A percentile compares a stretch with the other conserved stretches of the same genome.
These are phyloP conservation scores for Acrobasis consociella DNA, from an alignment of 2,888 invertebrate species.

Conservation along the genomic window DNA sequence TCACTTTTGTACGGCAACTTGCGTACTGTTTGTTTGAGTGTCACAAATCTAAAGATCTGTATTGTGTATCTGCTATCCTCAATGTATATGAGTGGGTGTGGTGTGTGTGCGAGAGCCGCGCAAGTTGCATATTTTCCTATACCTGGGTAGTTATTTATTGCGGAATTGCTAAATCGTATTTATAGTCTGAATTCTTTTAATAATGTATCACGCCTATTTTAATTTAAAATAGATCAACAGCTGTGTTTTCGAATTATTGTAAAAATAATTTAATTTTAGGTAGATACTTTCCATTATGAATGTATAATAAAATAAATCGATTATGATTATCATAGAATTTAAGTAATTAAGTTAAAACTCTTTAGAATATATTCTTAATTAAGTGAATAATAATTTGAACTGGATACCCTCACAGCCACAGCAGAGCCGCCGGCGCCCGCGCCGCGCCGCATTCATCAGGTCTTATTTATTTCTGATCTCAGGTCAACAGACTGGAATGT, in stretches of 20 bases:
- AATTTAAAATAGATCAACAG: conserved; percentile 44
- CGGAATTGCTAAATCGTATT: conserved; percentile 34
- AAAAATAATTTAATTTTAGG: conserved; percentile 54
- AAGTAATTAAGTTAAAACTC: conserved; percentile 61
- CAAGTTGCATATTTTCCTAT: conserved; percentile 43
- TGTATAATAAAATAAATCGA: conserved; percentile 71
- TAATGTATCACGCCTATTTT: conserved; percentile 54
- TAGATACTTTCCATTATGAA: conserved; percentile 69
- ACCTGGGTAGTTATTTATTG: conserved; percentile 44
- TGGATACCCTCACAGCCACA: conserved; percentile 40
- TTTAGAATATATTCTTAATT: conserved; percentile 59
- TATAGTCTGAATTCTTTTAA: conserved; percentile 32
- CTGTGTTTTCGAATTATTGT: conserved; percentile 57
- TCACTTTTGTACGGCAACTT: conserved; percentile 51
- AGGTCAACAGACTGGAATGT: conserved; percentile 70
- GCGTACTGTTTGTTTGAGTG: conserved; percentile 54
- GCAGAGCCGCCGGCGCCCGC: conserved; percentile 30
- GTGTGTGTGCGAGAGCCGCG: conserved; percentile 43
- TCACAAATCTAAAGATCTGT: conserved; percentile 71
- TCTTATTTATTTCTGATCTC: conserved; percentile 76
- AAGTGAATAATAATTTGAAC: conserved; percentile 56
- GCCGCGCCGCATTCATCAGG: conserved; percentile 39
- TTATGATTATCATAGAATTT: conserved; percentile 59
- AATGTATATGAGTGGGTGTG: conserved; percentile 48
- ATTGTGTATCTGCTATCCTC: conserved; percentile 52